Evolutionary conservation across 2,888 invertebrate genomes (phyloP), one percentile per base, ranked within the genome.

Genomic region (Epistrophe eligans): DNA sequence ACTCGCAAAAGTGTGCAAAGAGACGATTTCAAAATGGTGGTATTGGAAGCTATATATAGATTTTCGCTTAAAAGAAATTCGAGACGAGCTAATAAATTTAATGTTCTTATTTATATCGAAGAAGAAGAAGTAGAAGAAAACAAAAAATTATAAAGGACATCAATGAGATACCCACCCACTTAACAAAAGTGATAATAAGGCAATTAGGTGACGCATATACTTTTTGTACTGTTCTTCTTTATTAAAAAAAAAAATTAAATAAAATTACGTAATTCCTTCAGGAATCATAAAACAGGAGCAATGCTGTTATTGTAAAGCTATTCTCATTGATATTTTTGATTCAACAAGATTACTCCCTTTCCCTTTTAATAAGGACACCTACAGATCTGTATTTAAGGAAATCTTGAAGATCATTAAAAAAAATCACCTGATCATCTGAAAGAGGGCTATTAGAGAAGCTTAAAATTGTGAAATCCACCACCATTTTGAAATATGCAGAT

Each of bases 71-170:
- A 43, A 62, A 62, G 79, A 84, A 84, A 79, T 84, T 84, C 50
- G 70, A 84, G 79, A 79, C 74, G 74, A 79, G 62, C 74, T 76
- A 79, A 84, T 79, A 79, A 77, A 77, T 72, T 77, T 72, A 77
- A 84, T 79, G 79, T 83, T 83, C 73, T 62, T 79, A 70, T 57
- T 74, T 57, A 70, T 50, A 45, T 43, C 60, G 15, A 24, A 40
- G 24, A 62, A 40, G 24, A 62, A 24, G 24, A 24, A 62, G 19
- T 7, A 11, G 58, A 60, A 19, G 13, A 60, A 2, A 43, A 66
- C 70, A 62, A 70, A 62, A 60, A 62, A 79, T 79, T 74, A 64
- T 62, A 48, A 79, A 74, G 74, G 43, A 70, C 38, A 24, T 38
- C 38, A 55, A 32, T 50, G 48, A 60, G 32, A 45, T 45, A 73